These are phyloP conservation scores for Montipora cactus DNA, from an alignment of 64 coral and sea anemone species.

Conservation along the genomic window DNA sequence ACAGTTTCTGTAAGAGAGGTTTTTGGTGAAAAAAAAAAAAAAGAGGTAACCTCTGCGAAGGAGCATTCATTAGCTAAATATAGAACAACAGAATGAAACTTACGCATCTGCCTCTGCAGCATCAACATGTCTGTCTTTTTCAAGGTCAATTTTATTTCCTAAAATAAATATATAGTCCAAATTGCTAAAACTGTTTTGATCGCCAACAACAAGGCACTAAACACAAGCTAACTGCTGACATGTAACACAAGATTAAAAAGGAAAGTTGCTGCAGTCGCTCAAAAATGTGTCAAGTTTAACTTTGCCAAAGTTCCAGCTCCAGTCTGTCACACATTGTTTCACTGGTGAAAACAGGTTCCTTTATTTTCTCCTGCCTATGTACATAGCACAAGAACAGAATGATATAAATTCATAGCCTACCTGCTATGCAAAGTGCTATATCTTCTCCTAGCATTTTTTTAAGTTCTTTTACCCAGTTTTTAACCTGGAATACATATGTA, in stretches of 20 bases:
- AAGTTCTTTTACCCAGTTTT: constrained; percentile 99
- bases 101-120: constrained; percentile 94
- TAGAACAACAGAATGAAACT: constrained; percentile 40
- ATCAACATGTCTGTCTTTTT: constrained; percentile 98
- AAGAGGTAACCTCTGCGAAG: background rate
- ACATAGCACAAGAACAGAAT: too few relatives aligned
- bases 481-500: constrained; percentile 60
- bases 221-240: background rate
- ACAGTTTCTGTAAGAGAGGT: too few relatives aligned
- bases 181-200: background rate
- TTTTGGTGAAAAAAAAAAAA: too few relatives aligned
- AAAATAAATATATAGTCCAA: background rate
- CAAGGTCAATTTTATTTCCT: constrained; percentile 99
- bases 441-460: constrained; percentile 99
- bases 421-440: constrained; percentile 98
- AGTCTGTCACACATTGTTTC: too few relatives aligned
- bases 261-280: too few relatives aligned
- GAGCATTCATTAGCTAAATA: background rate
- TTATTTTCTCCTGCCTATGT: too few relatives aligned
- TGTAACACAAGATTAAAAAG: too few relatives aligned
- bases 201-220: too few relatives aligned
- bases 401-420: constrained; percentile 42
- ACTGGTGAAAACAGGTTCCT: too few relatives aligned
- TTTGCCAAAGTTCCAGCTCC: too few relatives aligned
- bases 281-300: too few relatives aligned